These are phyloP conservation scores for Aspiorhynchus laticeps DNA, from an alignment of 2,113 vertebrate genomes.

Conservation along the genomic window DNA sequence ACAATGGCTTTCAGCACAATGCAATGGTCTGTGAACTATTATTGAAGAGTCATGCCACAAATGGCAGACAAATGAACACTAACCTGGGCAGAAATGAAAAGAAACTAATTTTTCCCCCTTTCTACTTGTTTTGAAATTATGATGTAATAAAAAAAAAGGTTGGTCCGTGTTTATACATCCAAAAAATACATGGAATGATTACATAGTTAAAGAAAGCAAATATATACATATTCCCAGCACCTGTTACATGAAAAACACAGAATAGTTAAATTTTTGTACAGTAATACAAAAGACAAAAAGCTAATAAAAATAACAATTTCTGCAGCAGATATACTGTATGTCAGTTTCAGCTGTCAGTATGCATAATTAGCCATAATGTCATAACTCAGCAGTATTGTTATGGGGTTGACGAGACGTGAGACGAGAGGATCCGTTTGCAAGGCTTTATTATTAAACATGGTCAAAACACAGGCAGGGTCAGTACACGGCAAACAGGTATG, in stretches of 20 bases:
- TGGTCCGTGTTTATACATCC: not conserved
- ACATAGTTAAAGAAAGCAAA: not conserved
- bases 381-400: not conserved
- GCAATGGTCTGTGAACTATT: slow-evolving; percentile 59
- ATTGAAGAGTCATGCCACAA: slow-evolving; percentile 56
- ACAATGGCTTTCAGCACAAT: slow-evolving; percentile 54
- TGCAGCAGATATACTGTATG: not conserved
- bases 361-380: not conserved
- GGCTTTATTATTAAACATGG: too few species aligned
- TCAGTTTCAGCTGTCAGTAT: not conserved
- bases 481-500: too few species aligned
- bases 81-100: slow-evolving; percentile 32
- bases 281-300: not conserved
- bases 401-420: too few species aligned
- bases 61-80: slow-evolving; percentile 51
- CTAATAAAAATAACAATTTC: not conserved
- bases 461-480: too few species aligned
- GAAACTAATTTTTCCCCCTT: not conserved
- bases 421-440: too few species aligned
- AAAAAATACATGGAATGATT: not conserved
- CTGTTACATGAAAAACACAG: not conserved
- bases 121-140: not conserved
- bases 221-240: not conserved
- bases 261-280: not conserved
- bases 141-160: not conserved